Conservation (phyloP, 2,797 vertebrate genomes). For the Saxicola maurus region DNA sequence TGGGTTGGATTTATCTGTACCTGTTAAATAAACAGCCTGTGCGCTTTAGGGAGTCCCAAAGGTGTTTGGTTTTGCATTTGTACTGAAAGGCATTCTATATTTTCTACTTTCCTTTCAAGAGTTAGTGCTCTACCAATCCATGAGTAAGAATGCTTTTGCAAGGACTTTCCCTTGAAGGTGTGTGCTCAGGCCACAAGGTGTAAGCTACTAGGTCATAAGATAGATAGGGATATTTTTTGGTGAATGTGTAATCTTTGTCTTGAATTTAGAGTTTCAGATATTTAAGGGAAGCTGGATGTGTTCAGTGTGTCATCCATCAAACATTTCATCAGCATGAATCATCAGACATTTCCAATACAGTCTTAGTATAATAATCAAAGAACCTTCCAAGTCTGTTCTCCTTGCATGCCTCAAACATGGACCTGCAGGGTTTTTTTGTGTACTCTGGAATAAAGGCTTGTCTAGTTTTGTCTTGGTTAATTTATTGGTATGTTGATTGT, state of each 20-base stretch:
- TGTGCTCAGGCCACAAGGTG: rapidly evolving
- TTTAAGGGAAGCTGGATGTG: background rate
- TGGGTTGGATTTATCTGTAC: background rate
- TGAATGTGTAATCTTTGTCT: background rate
- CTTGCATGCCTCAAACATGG: background rate
- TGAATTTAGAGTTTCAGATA: background rate
- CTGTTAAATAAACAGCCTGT: background rate
- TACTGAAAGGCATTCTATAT: background rate
- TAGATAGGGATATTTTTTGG: background rate
- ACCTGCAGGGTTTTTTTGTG: rapidly evolving
- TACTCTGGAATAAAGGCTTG: background rate
- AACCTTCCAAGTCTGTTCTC: background rate
- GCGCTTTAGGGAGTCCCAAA: background rate
- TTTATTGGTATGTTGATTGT: background rate
- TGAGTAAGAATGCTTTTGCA: background rate
- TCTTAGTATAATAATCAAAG: background rate
- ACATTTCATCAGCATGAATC: background rate
- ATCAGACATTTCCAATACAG: background rate
- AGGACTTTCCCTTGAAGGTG: background rate
- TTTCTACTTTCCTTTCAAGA: background rate
- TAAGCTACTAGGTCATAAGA: background rate
- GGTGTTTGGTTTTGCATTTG: background rate
- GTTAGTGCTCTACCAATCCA: background rate
- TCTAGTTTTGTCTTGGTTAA: background rate
- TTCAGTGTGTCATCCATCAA: background rate